phyloP scores from a whole-genome alignment of 1,140 invertebrate species.

The Dinoponera quadriceps region DNA sequence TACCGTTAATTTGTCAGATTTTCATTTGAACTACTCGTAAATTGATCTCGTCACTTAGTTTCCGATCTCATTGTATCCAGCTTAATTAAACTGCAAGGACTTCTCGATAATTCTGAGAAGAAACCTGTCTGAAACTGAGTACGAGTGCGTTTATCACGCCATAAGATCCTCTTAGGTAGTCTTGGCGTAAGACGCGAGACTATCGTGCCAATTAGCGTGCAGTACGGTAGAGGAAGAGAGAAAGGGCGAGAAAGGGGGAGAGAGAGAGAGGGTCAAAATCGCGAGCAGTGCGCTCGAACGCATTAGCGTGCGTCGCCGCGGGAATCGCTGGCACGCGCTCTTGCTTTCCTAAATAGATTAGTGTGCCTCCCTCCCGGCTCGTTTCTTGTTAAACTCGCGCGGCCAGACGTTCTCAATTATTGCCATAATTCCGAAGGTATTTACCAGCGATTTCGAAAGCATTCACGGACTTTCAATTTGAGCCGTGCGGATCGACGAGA shows the following conservation, averaged over 20 bases:
- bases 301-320: conserved; percentile 55
- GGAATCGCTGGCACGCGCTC: conserved; percentile 56
- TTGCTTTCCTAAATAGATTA: conserved; percentile 51
- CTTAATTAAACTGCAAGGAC: conserved; percentile 28
- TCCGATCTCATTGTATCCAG: neutral
- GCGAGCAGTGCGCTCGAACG: conserved; percentile 51
- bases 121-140: neutral
- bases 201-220: conserved; percentile 68
- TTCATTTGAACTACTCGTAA: neutral
- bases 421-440: neutral
- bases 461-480: neutral
- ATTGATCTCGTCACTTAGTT: conserved; percentile 4
- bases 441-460: neutral
- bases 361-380: neutral
- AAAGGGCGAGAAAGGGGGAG: neutral
- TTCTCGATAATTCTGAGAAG: conserved; percentile 21
- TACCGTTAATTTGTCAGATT: neutral
- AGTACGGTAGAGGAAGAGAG: conserved; percentile 3
- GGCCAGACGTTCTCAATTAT: conserved; percentile 7
- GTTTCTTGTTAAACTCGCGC: conserved; percentile 2
- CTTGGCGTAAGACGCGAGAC: conserved; percentile 47
- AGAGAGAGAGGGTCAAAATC: conserved; percentile 36
- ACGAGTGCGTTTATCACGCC: conserved; percentile 31
- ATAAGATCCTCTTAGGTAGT: conserved; percentile 37
- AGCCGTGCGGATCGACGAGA: neutral